These are phyloP conservation scores for Drosophila rubida DNA, from an alignment of 2,888 invertebrate genomes.

Conservation along the genomic window DNA sequence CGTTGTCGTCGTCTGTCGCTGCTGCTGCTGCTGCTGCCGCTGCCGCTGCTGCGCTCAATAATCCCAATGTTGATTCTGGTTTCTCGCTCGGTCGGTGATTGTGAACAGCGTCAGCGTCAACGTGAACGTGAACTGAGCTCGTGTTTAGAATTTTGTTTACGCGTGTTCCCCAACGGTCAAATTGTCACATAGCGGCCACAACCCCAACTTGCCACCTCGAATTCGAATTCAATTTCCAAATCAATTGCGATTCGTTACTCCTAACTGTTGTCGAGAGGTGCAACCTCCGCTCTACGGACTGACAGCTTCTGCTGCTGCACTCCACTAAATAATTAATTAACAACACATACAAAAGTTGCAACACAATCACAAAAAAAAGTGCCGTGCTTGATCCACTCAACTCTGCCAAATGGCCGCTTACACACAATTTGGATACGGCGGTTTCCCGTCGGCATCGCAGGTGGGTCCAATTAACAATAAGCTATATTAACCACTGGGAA, in stretches of 20 bases:
- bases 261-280: constrained; percentile 17
- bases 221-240: constrained; percentile 2
- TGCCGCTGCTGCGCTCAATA: constrained; percentile 53
- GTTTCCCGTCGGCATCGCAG: constrained; percentile 96
- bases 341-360: background rate
- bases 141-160: constrained; percentile 62
- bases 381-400: background rate
- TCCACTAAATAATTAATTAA: constrained; percentile 10
- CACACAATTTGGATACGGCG: constrained; percentile 95
- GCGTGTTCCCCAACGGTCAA: constrained; percentile 48
- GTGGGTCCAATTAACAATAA: constrained; percentile 86
- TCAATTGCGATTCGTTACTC: constrained; percentile 22
- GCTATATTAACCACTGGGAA: background rate
- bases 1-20: background rate
- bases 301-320: background rate
- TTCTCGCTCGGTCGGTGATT: constrained; percentile 56
- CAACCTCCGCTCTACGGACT: background rate
- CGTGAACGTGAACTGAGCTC: constrained; percentile 55
- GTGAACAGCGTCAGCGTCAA: constrained; percentile 1
- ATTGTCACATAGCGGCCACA: constrained; percentile 50
- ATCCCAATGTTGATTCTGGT: constrained; percentile 67
- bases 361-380: constrained; percentile 6
- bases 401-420: constrained; percentile 88
- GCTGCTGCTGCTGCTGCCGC: constrained; percentile 7
- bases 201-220: constrained; percentile 5